These are phyloP conservation scores for Notamacropus eugenii DNA, from an alignment of 2,797 vertebrate species.

Conservation along the genomic window DNA sequence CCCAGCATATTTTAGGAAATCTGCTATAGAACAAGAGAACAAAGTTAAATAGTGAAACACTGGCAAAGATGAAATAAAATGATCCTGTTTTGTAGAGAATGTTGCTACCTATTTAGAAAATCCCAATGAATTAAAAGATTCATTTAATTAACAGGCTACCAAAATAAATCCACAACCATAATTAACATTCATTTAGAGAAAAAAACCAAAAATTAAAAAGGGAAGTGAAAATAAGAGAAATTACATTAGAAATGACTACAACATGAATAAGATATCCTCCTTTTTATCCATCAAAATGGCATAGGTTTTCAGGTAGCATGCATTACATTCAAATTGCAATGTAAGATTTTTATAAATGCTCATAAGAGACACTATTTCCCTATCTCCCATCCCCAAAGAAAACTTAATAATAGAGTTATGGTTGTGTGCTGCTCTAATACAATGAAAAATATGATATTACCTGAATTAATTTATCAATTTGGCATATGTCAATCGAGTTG, in stretches of 20 bases:
- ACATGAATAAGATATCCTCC: not conserved
- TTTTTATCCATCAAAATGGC: not conserved
- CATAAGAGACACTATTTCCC: not conserved
- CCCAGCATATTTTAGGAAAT: not conserved
- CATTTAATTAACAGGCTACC: not conserved
- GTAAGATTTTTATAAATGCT: not conserved
- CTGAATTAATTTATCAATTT: not conserved
- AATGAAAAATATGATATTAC: not conserved
- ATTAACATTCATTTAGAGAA: not conserved
- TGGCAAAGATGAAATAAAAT: not conserved
- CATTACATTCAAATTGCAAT: not conserved
- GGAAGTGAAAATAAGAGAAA: not conserved
- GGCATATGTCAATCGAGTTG: not conserved
- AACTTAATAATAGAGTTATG: not conserved
- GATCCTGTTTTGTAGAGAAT: not conserved
- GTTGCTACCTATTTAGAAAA: not conserved
- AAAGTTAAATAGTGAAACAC: not conserved
- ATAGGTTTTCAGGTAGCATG: not conserved
- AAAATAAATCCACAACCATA: not conserved
- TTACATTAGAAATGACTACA: not conserved
- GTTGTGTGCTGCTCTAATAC: not conserved
- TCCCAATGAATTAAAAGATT: not conserved
- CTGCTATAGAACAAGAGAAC: not conserved
- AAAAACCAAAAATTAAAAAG: not conserved
- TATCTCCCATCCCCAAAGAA: not conserved